phyloP scores from a whole-genome alignment of 1,140 invertebrate species.

The Streblospio benedicti region DNA sequence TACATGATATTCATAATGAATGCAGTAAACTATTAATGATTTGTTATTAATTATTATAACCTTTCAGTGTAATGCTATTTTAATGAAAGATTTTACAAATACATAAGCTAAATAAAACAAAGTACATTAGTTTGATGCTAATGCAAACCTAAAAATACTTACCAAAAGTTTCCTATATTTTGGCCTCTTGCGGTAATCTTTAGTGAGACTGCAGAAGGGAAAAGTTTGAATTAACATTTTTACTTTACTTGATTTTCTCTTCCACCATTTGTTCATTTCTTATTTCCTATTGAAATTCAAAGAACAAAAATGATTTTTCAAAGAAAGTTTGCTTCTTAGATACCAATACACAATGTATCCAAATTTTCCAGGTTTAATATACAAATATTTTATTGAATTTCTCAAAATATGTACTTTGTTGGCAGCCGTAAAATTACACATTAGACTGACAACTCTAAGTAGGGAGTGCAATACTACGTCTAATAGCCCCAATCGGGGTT shows the following conservation, averaged over 20 bases:
- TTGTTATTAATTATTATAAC: not conserved
- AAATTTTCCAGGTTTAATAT: not conserved
- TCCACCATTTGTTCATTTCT: not conserved
- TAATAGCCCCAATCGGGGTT: too few relatives aligned
- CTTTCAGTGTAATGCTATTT: not conserved
- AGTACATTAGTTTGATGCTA: not conserved
- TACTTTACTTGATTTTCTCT: not conserved
- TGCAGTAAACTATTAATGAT: not conserved
- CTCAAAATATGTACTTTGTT: too few relatives aligned
- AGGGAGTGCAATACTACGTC: too few relatives aligned
- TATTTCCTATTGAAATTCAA: not conserved
- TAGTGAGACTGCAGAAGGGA: conserved; percentile 70
- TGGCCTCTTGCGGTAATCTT: conserved; percentile 78
- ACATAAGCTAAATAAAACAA: not conserved
- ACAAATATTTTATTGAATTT: too few relatives aligned
- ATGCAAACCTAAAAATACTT: conserved; percentile 37
- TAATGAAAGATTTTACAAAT: not conserved
- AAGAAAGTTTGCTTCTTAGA: not conserved
- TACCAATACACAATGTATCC: not conserved
- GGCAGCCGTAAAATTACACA: too few relatives aligned
- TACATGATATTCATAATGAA: not conserved
- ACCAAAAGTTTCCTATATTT: conserved; percentile 84
- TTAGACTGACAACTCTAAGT: too few relatives aligned
- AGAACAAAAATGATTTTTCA: not conserved
- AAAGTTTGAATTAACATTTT: conserved; percentile 9